Base-by-base conservation (phyloP, 2,797 vertebrate species). In the Gastrophryne carolinensis region DNA sequence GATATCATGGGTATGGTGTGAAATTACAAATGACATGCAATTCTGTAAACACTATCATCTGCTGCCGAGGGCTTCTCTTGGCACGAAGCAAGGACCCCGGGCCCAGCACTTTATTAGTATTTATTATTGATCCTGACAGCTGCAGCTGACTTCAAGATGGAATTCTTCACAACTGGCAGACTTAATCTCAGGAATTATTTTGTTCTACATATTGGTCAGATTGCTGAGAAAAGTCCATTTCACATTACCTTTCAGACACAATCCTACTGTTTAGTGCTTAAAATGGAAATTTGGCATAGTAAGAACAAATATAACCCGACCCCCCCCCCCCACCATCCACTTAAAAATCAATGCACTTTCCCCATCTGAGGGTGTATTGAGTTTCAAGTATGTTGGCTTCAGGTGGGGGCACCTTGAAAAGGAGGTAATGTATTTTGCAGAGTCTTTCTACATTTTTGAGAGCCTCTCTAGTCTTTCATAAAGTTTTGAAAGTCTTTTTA, bases 81-180 rank as follows among this genome's bases (percentile, higher is more conserved):
- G 24, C 72, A 27, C 12, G 41, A 52, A 30, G 2, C 15, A 15
- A 32, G 57, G 35, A 71, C 58, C 32, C 15, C 29, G 41, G 10
- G 37, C 15, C 67, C 32, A 60, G 56, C 58, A 71, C 66, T 64
- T 60, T 65, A 47, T 69, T 53, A 69, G 19, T 44, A 72, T 54
- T 53, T 37, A 61, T 72, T 75, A 75, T 54, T 54, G 72, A 47
- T 66, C 68, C 11, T 72, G 66, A 79, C 53, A 53, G 60, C 58
- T 66, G 21, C 34, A 72, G 56, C 52, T 52, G 52, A 53, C 65
- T 70, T 50, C 27, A 21, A 75, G 64, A 75, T 60, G 52, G 30
- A 58, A 75, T 69, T 27, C 60, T 68, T 66, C 65, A 60, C 60
- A 60, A 26, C 35, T 68, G 12, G 29, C 52, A 58, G 44, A 75